A percentile compares a stretch with the other conserved stretches of the same genome.
These are phyloP conservation scores for Lagorchestes hirsutus DNA, from an alignment of 2,797 vertebrate genomes.

Conservation along the genomic window DNA sequence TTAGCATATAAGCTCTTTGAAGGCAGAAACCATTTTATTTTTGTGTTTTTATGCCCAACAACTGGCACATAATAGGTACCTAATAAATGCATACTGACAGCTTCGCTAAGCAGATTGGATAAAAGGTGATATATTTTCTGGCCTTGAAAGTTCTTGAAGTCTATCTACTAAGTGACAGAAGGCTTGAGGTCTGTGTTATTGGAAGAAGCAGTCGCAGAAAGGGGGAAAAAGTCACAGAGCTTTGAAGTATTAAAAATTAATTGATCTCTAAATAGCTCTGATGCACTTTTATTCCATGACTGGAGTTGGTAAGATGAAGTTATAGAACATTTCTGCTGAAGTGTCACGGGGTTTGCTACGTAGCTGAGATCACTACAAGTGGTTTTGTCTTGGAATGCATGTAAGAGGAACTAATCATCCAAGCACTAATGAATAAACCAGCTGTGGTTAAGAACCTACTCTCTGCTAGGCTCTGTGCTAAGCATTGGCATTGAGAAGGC, in stretches of 20 bases:
- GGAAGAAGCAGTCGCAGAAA: not conserved
- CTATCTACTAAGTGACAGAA: not conserved
- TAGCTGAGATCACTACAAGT: not conserved
- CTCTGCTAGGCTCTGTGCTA: not conserved
- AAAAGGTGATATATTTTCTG: not conserved
- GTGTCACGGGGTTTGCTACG: not conserved
- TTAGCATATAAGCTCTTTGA: not conserved
- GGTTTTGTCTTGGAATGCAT: not conserved
- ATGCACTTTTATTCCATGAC: not conserved
- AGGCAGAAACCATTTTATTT: not conserved
- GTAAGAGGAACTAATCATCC: not conserved
- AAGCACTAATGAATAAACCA: not conserved
- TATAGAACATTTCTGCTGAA: not conserved
- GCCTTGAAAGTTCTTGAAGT: not conserved
- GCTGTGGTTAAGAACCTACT: not conserved
- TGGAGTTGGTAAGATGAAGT: not conserved
- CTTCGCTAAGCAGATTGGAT: not conserved
- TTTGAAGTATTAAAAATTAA: not conserved
- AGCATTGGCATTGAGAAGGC: not conserved
- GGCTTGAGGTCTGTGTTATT: not conserved
- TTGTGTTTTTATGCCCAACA: not conserved
- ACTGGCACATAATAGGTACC: not conserved
- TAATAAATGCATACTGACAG: not conserved
- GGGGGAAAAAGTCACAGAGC: too few relatives aligned
- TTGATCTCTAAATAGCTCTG: not conserved